Conservation (phyloP, 2,113 vertebrate genomes). For the Cryptotis parvus region DNA sequence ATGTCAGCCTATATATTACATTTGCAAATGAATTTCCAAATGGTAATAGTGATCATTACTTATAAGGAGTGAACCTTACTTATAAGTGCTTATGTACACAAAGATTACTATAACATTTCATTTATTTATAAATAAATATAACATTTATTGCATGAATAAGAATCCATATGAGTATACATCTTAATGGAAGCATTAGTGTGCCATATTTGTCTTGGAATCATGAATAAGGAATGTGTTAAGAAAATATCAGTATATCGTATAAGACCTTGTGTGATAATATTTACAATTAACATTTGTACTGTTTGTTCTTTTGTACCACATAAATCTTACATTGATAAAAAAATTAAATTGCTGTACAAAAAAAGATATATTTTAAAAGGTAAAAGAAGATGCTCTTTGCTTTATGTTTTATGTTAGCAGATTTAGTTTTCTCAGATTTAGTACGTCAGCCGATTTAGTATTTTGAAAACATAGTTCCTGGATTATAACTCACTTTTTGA, state of each 20-base stretch:
- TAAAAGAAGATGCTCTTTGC: background rate
- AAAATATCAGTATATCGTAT: background rate
- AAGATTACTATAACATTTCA: background rate
- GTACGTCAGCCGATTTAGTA: too few relatives aligned
- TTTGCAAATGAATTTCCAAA: slow-evolving; percentile 50
- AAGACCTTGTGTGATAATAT: background rate
- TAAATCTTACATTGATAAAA: slow-evolving; percentile 22
- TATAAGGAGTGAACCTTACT: background rate
- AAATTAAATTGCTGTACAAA: slow-evolving; percentile 3
- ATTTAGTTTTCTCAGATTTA: background rate
- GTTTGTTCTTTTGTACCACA: background rate
- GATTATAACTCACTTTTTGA: slow-evolving; percentile 25
- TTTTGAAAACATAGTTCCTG: background rate
- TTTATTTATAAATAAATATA: too few relatives aligned
- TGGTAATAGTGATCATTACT: background rate
- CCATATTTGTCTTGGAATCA: background rate
- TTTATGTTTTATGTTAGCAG: background rate
- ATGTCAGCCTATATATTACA: background rate
- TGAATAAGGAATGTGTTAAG: background rate
- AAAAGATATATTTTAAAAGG: slow-evolving; percentile 36
- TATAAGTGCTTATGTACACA: background rate
- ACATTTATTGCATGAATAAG: background rate
- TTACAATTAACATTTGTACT: slow-evolving; percentile 49
- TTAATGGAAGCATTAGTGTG: background rate
- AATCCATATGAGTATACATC: background rate